Evolutionary conservation across 2,888 invertebrate genomes (phyloP).

Genomic region (Drosophila gaucha): DNA sequence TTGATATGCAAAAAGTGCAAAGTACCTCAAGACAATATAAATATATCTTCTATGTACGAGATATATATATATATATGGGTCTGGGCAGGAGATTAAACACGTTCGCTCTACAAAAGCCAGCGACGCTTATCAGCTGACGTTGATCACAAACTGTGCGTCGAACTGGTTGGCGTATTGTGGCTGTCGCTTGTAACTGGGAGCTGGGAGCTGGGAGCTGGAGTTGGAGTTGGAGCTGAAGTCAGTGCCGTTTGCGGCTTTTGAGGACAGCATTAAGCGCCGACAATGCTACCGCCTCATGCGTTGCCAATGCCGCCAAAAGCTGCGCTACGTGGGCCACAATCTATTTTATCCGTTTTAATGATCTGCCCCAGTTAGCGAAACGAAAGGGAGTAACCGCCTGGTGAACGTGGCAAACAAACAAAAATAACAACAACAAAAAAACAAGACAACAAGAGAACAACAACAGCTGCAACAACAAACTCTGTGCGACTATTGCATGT

Average conservation of each 20-base stretch:
- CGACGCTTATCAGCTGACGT: conserved; percentile 71
- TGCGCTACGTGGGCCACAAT: conserved; percentile 72
- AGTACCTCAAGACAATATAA: conserved; percentile 39
- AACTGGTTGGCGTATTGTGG: conserved; percentile 47
- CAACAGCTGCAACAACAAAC: conserved; percentile 46
- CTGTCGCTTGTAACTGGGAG: conserved; percentile 22
- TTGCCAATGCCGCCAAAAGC: conserved; percentile 34
- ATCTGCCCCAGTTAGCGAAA: conserved; percentile 80
- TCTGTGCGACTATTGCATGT: conserved; percentile 29
- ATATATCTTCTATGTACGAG: conserved; percentile 11
- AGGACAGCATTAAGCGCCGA: conserved; percentile 76
- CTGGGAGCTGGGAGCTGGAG: conserved; percentile 20
- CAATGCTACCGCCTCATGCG: conserved; percentile 58
- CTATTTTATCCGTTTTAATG: conserved; percentile 78
- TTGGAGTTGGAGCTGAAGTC: conserved; percentile 31
- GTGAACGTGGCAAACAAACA: conserved; percentile 63
- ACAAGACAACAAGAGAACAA: conserved; percentile 6
- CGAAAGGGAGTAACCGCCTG: conserved; percentile 70
- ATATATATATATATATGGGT: conserved; percentile 20
- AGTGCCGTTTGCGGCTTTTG: conserved; percentile 72
- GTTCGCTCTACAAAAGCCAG: conserved; percentile 46
- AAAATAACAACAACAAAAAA: conserved; percentile 26
- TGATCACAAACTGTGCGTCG: conserved; percentile 68
- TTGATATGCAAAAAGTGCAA: conserved; percentile 72
- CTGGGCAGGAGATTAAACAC: conserved; percentile 50